Base-by-base conservation (phyloP, 2,113 vertebrate genomes). In the Scartelaos histophorus region DNA sequence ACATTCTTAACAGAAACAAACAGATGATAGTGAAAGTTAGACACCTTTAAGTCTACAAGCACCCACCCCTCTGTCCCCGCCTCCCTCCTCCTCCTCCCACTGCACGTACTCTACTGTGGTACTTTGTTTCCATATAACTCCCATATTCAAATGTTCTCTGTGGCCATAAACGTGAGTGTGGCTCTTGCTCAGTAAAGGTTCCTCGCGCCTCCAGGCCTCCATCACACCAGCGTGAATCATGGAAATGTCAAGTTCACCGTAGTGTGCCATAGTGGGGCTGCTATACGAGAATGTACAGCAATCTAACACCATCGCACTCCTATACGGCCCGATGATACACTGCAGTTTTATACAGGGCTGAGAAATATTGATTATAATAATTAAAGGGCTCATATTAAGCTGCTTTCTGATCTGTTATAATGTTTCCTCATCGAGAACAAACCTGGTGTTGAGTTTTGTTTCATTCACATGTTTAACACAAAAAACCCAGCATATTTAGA, bases 191-290 rank as follows among this genome's bases (percentile, higher is more conserved):
- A 78, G 84, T 82, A 91, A 91, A 92, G 91, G 87, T 90, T 90
- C 85, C 75, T 82, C 13, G 51, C 78, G 84, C 90, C 92, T 91
- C 67, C 80, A 78, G 91, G 93, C 90, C 84, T 78, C 78, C 73
- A 87, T 91, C 87, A 88, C 81, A 91, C 91, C 82, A 85, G 79
- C 88, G 88, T 90, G 90, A 92, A 87, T 90, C 88, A 91, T 81
- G 76, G 80, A 92, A 91, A 92, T 92, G 91, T 90, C 91, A 92
- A 92, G 91, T 79, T 79, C 84, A 83, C 88, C 7, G 38, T 43
- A 90, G 87, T 87, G 85, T 87, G 75, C 82, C 65, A 75, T 67
- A 82, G 69, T 19, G 21, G 29, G n/a, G 61, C 34, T 17, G 19
- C 34, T n/a, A 13, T 64, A 43, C 70, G 83, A 66, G 80, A 74